Percentiles rank a stretch among this genome's conserved stretches.
phyloP scores from a whole-genome alignment of 2,888 invertebrate genomes.

The Apoda limacodes region DNA sequence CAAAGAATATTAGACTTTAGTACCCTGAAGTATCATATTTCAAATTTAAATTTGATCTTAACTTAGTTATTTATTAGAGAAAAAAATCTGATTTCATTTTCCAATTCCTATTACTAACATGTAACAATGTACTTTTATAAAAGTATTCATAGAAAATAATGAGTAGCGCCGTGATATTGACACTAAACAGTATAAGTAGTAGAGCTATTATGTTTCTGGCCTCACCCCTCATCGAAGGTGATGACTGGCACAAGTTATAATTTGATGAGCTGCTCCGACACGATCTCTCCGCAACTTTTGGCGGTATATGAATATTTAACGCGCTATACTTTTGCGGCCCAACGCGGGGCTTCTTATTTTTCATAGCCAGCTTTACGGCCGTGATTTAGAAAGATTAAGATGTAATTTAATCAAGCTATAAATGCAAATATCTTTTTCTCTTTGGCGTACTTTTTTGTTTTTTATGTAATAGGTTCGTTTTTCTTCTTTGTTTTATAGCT shows the following conservation, averaged over 20 bases:
- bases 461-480: neutral
- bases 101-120: too few species aligned
- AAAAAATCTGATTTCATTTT: too few species aligned
- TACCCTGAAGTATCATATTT: too few species aligned
- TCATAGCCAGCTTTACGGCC: constrained; percentile 26
- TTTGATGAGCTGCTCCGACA: constrained; percentile 43
- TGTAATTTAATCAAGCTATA: constrained; percentile 30
- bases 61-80: too few species aligned
- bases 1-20: too few species aligned
- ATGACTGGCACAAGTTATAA: constrained; percentile 44
- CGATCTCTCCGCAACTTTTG: constrained; percentile 39
- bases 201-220: too few species aligned
- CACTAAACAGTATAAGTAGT: too few species aligned
- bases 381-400: constrained; percentile 32
- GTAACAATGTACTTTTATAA: too few species aligned
- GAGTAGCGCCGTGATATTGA: too few species aligned
- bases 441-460: neutral
- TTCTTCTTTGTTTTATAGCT: neutral
- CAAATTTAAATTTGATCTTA: too few species aligned
- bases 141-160: too few species aligned
- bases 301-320: constrained; percentile 50
- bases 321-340: constrained; percentile 42
- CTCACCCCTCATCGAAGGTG: constrained; percentile 18
- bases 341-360: constrained; percentile 32
- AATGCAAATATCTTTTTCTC: constrained; percentile 9